These are phyloP conservation scores for Spinus pinus DNA, from an alignment of 2,797 vertebrate species.

Conservation along the genomic window DNA sequence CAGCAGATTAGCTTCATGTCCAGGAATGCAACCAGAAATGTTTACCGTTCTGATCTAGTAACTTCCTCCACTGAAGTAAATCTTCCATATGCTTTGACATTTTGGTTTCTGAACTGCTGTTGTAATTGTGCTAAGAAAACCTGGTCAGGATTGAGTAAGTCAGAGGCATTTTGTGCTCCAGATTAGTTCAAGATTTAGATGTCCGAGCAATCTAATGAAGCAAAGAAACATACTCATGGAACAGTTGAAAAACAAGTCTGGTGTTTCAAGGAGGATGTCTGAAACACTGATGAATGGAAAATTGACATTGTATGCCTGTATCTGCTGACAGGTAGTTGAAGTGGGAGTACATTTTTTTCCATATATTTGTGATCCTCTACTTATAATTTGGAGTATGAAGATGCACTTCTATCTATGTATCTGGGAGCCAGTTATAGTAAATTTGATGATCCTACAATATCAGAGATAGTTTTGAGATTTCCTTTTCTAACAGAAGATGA, in stretches of 20 bases:
- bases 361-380: neutral
- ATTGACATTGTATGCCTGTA: neutral
- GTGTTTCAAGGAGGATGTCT: neutral
- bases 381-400: neutral
- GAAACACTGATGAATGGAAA: neutral
- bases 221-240: neutral
- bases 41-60: neutral
- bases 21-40: neutral
- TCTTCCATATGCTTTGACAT: neutral
- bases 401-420: neutral
- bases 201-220: neutral
- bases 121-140: neutral
- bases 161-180: neutral
- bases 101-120: neutral
- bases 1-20: neutral
- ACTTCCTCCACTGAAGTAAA: neutral
- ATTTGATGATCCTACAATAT: neutral
- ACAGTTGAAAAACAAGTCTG: neutral
- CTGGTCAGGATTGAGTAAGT: neutral
- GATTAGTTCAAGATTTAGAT: neutral
- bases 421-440: neutral
- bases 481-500: neutral
- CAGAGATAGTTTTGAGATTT: neutral
- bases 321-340: neutral
- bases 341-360: neutral